Evolutionary conservation across 2,797 vertebrate species (phyloP).

Genomic region (Triplophysa yarkandensis): DNA sequence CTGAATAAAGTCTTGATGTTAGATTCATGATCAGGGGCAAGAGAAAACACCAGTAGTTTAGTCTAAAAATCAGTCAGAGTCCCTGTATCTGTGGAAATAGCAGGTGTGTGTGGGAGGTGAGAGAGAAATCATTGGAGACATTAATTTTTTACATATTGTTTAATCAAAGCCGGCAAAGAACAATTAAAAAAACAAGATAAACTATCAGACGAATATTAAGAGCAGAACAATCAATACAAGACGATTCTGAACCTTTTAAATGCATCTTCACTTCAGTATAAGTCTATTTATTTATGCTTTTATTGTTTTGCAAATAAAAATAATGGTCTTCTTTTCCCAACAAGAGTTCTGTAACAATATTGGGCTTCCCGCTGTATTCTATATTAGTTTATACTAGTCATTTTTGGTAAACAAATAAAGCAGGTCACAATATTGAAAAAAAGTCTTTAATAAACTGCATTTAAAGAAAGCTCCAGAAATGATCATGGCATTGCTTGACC

Average conservation of each 20-base stretch:
- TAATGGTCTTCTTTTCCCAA: not conserved
- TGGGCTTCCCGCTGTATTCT: slow-evolving; percentile 4
- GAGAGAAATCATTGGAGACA: not conserved
- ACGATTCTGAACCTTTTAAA: not conserved
- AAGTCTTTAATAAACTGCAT: slow-evolving; percentile 4
- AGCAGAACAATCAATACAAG: slow-evolving; percentile 25
- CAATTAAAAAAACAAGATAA: not conserved
- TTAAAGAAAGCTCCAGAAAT: slow-evolving; percentile 15
- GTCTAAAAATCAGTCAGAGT: not conserved
- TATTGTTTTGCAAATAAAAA: slow-evolving; percentile 26
- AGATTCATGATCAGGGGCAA: not conserved
- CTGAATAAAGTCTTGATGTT: not conserved
- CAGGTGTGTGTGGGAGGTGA: not conserved
- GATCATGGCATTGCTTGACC: slow-evolving; percentile 2
- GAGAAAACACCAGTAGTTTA: not conserved
- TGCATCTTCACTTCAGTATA: not conserved
- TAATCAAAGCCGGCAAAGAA: slow-evolving; percentile 29
- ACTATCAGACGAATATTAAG: not conserved
- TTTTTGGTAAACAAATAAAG: slow-evolving; percentile 27
- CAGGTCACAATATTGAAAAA: slow-evolving; percentile 14
- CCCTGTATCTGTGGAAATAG: not conserved
- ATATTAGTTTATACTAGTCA: slow-evolving; percentile 19
- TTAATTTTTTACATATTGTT: not conserved
- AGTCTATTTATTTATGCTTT: not conserved
- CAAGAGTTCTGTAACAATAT: not conserved